These are phyloP conservation scores for Pangasius krempfi DNA, from an alignment of 2,797 vertebrate genomes.

Conservation along the genomic window DNA sequence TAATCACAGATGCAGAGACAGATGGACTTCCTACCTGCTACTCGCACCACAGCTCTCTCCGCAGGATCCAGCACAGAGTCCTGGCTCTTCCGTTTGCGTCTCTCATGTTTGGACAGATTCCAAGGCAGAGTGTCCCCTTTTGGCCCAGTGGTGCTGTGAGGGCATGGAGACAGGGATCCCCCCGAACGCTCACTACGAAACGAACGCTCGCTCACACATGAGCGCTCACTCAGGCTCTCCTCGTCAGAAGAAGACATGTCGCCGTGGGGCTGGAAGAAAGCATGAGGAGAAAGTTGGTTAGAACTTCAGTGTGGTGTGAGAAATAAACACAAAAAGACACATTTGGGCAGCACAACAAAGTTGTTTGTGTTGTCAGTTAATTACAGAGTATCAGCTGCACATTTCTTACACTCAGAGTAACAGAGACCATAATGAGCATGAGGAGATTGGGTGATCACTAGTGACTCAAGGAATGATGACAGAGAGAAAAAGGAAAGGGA, in stretches of 20 bases:
- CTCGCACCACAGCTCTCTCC: conserved; percentile 93
- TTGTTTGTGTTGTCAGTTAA: conserved; percentile 37
- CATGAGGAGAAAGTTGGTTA: conserved; percentile 17
- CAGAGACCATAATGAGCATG: conserved; percentile 9
- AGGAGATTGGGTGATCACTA: conserved; percentile 3
- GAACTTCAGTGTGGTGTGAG: conserved; percentile 5
- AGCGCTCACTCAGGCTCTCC: conserved; percentile 94
- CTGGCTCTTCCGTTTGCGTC: conserved; percentile 95
- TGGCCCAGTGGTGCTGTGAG: conserved; percentile 80
- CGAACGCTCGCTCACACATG: conserved; percentile 89
- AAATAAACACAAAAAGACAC: not conserved
- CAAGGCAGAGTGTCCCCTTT: conserved; percentile 93
- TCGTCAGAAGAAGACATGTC: conserved; percentile 96
- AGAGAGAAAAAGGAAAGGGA: conserved; percentile 14
- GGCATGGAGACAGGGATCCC: conserved; percentile 90
- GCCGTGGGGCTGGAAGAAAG: conserved; percentile 58
- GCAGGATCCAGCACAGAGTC: conserved; percentile 96
- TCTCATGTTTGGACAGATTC: conserved; percentile 94
- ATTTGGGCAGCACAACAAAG: not conserved
- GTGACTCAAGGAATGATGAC: conserved; percentile 46
- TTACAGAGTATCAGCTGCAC: not conserved
- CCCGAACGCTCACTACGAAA: conserved; percentile 91
- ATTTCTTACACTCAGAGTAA: conserved; percentile 3
- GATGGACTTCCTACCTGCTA: conserved; percentile 84
- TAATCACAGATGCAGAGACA: conserved; percentile 1